phyloP scores from a whole-genome alignment of 2,888 invertebrate genomes.

The Andrena haemorrhoa region DNA sequence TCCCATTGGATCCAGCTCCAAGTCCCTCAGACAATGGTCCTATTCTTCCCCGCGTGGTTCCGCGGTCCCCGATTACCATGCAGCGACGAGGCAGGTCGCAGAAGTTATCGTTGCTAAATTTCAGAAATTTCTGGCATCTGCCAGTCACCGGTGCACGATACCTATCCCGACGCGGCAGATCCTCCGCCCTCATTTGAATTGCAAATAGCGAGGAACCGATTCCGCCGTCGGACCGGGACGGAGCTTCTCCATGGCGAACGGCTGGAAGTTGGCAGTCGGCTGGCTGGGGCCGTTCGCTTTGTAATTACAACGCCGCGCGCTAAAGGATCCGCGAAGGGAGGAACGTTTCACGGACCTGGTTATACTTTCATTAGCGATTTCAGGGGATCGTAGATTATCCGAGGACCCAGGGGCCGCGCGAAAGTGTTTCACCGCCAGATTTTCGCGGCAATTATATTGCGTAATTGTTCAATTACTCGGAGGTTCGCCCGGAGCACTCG shows the following conservation, averaged over 20 bases:
- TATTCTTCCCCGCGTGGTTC: not conserved
- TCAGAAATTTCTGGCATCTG: conserved; percentile 65
- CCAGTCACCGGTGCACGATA: conserved; percentile 36
- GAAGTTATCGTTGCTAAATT: conserved; percentile 55
- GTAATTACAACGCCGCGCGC: conserved; percentile 48
- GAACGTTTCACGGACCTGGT: not conserved
- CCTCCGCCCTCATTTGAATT: conserved; percentile 68
- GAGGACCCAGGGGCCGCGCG: not conserved
- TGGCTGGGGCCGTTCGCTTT: conserved; percentile 19
- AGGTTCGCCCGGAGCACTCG: not conserved
- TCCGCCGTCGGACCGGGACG: conserved; percentile 52
- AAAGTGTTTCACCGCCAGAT: conserved; percentile 3
- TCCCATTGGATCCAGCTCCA: not conserved
- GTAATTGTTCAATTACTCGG: conserved; percentile 40
- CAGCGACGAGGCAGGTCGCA: conserved; percentile 36
- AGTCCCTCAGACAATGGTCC: not conserved
- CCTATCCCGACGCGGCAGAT: conserved; percentile 44
- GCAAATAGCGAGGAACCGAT: conserved; percentile 63
- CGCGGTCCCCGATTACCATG: conserved; percentile 44
- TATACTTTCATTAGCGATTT: conserved; percentile 2
- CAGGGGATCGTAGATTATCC: not conserved
- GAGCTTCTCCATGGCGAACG: conserved; percentile 52
- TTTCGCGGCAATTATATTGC: conserved; percentile 28
- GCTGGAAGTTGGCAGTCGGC: conserved; percentile 36
- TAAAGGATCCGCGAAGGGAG: conserved; percentile 8